Conservation (phyloP, 2,797 vertebrate species). For the Bucorvus abyssinicus region DNA sequence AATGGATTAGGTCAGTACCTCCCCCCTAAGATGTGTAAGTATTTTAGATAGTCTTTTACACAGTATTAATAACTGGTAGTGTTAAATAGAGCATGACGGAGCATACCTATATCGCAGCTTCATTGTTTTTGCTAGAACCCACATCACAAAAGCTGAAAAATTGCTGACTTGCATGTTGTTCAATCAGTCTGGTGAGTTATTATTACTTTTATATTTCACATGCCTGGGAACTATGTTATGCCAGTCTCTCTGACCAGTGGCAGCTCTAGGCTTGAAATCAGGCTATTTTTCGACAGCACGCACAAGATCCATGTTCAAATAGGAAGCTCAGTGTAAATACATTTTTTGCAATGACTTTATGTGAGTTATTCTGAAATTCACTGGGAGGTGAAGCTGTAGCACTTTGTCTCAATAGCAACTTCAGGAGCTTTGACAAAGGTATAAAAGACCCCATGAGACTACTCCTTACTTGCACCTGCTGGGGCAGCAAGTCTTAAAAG, state of each 20-base stretch:
- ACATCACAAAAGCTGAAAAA: neutral
- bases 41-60: neutral
- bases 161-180: neutral
- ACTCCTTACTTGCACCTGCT: neutral
- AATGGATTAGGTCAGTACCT: neutral
- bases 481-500: neutral
- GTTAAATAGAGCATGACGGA: neutral
- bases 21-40: neutral
- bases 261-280: neutral
- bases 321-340: neutral
- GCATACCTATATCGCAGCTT: neutral
- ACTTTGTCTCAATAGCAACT: neutral
- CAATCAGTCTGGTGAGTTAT: neutral
- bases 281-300: neutral
- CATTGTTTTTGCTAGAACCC: neutral
- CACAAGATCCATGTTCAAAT: neutral
- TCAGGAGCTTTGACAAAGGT: neutral
- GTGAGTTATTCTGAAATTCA: neutral
- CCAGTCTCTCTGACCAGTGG: neutral
- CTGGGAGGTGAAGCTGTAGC: neutral
- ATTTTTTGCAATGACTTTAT: neutral
- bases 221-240: neutral
- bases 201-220: neutral
- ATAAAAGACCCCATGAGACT: neutral
- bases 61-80: neutral